Percentiles rank a stretch among this genome's conserved stretches.
Conservation (phyloP, 92 coral and sea anemone species). For the Blastomussa wellsi region DNA sequence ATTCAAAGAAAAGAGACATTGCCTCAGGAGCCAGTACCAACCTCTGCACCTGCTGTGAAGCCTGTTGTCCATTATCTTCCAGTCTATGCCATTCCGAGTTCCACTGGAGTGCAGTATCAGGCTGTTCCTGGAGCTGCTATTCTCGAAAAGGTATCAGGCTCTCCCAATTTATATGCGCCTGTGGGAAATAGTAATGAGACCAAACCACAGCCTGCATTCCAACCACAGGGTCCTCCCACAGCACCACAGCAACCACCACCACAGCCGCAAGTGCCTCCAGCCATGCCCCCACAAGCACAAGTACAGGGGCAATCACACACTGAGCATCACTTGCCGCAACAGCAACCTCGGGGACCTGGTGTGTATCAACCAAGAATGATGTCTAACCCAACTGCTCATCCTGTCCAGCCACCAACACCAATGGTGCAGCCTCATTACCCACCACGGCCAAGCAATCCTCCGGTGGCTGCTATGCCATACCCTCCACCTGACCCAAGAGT, state of each 20-base stretch:
- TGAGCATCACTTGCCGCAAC: constrained; percentile 36
- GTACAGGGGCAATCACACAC: constrained; percentile 38
- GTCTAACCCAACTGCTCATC: constrained; percentile 48
- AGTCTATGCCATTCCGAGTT: constrained; percentile 81
- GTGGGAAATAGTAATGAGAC: constrained; percentile 6
- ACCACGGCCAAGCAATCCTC: constrained; percentile 34
- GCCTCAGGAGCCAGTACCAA: constrained; percentile 18
- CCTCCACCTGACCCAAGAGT: constrained; percentile 34
- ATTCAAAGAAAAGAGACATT: constrained; percentile 20
- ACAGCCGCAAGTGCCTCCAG: constrained; percentile 39
- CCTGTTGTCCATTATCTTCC: constrained; percentile 71
- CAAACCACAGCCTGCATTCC: constrained; percentile 40
- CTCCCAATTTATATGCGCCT: constrained; percentile 36
- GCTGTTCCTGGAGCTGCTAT: constrained; percentile 76
- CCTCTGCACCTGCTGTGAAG: constrained; percentile 15
- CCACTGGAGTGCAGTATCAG: constrained; percentile 69
- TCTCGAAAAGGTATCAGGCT: constrained; percentile 63
- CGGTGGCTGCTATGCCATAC: constrained; percentile 23
- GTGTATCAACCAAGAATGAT: constrained; percentile 54
- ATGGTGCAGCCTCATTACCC: constrained; percentile 19
- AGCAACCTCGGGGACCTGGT: constrained; percentile 39
- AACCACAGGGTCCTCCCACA: constrained; percentile 32
- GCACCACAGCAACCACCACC: constrained; percentile 36
- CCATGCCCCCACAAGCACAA: constrained; percentile 22
- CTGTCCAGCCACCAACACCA: constrained; percentile 18